Conservation (phyloP, 1,140 invertebrate species). For the Geopemphigus sp. region DNA sequence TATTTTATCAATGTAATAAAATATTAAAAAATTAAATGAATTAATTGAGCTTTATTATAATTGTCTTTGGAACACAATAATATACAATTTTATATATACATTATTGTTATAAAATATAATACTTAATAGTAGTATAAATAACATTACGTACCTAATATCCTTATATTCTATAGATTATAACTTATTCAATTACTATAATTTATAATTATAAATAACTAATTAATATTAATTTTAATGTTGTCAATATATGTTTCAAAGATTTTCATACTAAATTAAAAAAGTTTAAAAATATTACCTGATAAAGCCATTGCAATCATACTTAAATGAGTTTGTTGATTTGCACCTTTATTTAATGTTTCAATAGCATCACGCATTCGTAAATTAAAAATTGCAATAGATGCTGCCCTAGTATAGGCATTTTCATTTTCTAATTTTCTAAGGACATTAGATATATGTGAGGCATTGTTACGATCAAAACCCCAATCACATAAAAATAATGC, state of each 20-base stretch:
- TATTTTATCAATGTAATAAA: too few relatives aligned
- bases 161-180: too few relatives aligned
- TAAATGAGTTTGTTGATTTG: slow-evolving; percentile 55
- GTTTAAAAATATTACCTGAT: slow-evolving; percentile 57
- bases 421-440: slow-evolving; percentile 54
- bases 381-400: slow-evolving; percentile 87
- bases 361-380: slow-evolving; percentile 79
- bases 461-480: slow-evolving; percentile 63
- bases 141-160: too few relatives aligned
- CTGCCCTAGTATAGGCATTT: slow-evolving; percentile 71
- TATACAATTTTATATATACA: too few relatives aligned
- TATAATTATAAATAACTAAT: too few relatives aligned
- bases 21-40: too few relatives aligned
- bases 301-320: slow-evolving; percentile 85
- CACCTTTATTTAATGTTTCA: slow-evolving; percentile 74
- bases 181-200: too few relatives aligned
- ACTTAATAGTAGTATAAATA: too few relatives aligned
- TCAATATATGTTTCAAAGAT: not conserved
- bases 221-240: not conserved
- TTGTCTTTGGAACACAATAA: too few relatives aligned
- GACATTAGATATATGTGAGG: slow-evolving; percentile 42
- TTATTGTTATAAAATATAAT: too few relatives aligned
- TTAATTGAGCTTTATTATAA: too few relatives aligned
- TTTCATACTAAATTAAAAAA: not conserved
- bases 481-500: slow-evolving; percentile 84